A percentile compares a stretch with the other conserved stretches of the same genome.
Evolutionary conservation across 64 coral and sea anemone genomes (phyloP).

Genomic region (Anthopleura sola): DNA sequence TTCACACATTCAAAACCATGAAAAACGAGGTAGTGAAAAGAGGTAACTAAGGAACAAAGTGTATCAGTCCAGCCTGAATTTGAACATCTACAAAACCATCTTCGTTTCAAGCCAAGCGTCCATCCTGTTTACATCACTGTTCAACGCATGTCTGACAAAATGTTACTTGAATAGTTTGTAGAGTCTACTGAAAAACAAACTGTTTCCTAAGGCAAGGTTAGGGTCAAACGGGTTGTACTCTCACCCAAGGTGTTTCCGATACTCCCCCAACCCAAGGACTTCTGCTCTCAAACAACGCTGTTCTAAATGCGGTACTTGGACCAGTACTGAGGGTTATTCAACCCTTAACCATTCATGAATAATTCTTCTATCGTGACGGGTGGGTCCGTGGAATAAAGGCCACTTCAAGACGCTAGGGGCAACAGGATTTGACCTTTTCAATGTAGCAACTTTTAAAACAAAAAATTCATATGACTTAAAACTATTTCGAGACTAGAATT

Average conservation of each 20-base stretch:
- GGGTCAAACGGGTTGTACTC: background rate
- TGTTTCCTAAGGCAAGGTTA: background rate
- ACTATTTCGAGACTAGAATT: too few relatives aligned
- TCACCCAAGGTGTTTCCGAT: background rate
- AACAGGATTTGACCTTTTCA: too few relatives aligned
- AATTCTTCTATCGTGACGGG: too few relatives aligned
- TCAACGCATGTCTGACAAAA: background rate
- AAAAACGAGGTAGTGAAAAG: background rate
- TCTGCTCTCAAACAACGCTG: background rate
- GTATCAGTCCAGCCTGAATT: background rate
- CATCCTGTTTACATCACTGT: background rate
- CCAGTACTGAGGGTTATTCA: too few relatives aligned
- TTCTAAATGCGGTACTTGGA: background rate
- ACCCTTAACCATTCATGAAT: too few relatives aligned
- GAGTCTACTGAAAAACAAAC: too few relatives aligned
- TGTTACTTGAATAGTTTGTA: background rate
- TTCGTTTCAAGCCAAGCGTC: background rate
- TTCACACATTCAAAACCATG: background rate
- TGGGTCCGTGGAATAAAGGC: too few relatives aligned
- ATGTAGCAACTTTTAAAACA: too few relatives aligned
- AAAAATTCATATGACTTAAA: too few relatives aligned
- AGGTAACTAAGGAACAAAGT: background rate
- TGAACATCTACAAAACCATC: background rate
- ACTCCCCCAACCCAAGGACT: background rate
- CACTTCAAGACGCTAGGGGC: too few relatives aligned